Percentiles rank a stretch among this genome's conserved stretches.
Conservation (phyloP, 2,888 invertebrate genomes). For the Mythimna lalbum region DNA sequence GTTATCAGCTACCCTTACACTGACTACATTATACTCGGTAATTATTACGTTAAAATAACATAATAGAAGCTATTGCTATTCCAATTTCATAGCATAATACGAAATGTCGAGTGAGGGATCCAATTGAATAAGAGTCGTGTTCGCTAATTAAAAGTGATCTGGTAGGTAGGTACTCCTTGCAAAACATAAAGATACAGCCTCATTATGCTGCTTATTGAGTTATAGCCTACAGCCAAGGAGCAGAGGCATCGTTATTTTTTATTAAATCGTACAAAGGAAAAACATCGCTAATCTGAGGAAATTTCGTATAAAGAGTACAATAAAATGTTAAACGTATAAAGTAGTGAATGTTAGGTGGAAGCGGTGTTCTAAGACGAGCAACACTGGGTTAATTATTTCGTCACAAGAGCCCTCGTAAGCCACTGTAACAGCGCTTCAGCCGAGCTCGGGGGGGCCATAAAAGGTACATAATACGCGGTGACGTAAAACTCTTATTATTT, state of each 20-base stretch:
- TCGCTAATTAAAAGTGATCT: constrained; percentile 68
- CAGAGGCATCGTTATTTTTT: constrained; percentile 61
- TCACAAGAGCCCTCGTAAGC: constrained; percentile 88
- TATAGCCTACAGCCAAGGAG: constrained; percentile 62
- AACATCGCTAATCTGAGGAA: constrained; percentile 60
- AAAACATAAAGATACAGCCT: constrained; percentile 66
- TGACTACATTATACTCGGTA: constrained; percentile 32
- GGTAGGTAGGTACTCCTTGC: constrained; percentile 48
- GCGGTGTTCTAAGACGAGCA: constrained; percentile 83
- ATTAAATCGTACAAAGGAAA: constrained; percentile 47
- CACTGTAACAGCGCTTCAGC: constrained; percentile 87
- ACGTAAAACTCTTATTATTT: constrained; percentile 90
- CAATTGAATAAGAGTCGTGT: constrained; percentile 60
- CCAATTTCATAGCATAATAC: constrained; percentile 49
- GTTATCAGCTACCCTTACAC: constrained; percentile 37
- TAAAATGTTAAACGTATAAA: constrained; percentile 77
- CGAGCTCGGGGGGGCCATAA: constrained; percentile 85
- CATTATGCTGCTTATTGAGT: constrained; percentile 66
- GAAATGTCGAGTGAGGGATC: constrained; percentile 43
- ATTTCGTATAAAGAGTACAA: constrained; percentile 67
- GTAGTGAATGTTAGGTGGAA: constrained; percentile 76
- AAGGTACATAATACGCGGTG: constrained; percentile 89
- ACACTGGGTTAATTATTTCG: constrained; percentile 89
- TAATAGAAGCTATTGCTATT: constrained; percentile 40
- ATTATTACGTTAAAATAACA: constrained; percentile 49